Conservation (phyloP, 2,113 vertebrate genomes). For the Platichthys stellatus region DNA sequence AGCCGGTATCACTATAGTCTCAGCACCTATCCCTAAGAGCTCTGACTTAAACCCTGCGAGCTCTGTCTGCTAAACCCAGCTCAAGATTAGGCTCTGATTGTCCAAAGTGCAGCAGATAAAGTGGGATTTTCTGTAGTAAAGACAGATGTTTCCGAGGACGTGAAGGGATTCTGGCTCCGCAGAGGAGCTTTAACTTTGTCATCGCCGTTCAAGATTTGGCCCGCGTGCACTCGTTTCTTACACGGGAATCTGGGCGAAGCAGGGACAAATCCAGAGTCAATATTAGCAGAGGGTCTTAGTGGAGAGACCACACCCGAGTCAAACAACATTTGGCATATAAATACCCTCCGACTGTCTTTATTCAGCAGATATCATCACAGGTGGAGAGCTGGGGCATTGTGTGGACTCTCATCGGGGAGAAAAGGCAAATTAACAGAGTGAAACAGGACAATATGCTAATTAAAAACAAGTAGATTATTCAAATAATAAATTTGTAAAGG, state of each 20-base stretch:
- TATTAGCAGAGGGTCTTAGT: constrained; percentile 16
- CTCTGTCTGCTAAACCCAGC: constrained; percentile 55
- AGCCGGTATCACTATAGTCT: constrained; percentile 35
- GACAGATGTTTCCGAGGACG: constrained; percentile 77
- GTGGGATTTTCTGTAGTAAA: constrained; percentile 74
- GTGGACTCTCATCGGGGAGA: background rate
- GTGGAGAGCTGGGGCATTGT: background rate
- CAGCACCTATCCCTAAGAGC: constrained; percentile 40
- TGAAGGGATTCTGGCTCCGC: constrained; percentile 62
- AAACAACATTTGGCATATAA: constrained; percentile 3
- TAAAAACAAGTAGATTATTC: background rate
- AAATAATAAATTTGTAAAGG: background rate
- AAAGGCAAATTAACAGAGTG: background rate
- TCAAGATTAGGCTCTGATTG: constrained; percentile 73
- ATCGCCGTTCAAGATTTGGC: constrained; percentile 49
- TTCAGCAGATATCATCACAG: background rate
- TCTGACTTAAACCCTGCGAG: constrained; percentile 56
- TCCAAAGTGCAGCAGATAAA: constrained; percentile 72
- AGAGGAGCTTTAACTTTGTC: constrained; percentile 69
- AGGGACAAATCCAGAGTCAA: constrained; percentile 8
- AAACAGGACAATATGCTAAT: background rate
- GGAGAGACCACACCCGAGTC: constrained; percentile 22
- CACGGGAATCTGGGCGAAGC: constrained; percentile 48
- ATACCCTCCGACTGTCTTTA: background rate
- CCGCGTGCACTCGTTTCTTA: constrained; percentile 58